Conservation (phyloP, 2,888 invertebrate species). For the Vesta saturnalis region DNA sequence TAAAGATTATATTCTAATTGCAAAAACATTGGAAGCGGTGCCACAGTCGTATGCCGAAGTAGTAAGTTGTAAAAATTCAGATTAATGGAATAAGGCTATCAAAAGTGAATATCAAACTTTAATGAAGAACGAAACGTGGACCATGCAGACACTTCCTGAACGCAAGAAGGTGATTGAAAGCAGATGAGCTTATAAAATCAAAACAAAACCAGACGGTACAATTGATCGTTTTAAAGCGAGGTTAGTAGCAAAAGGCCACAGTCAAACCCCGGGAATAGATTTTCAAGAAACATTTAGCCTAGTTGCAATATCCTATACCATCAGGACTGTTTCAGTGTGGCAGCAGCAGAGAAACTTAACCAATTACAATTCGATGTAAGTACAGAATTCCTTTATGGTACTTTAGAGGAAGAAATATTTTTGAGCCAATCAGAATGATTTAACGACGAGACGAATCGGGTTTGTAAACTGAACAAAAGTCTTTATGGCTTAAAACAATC, state of each 20-base stretch:
- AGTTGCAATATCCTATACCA: slow-evolving; percentile 45
- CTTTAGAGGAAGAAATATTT: slow-evolving; percentile 36
- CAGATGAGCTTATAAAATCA: too few relatives aligned
- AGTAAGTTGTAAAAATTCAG: slow-evolving; percentile 6
- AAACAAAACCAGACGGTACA: too few relatives aligned
- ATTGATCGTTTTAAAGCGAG: too few relatives aligned
- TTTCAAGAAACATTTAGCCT: slow-evolving; percentile 50
- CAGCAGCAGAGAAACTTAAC: slow-evolving; percentile 44
- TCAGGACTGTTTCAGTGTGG: slow-evolving; percentile 45
- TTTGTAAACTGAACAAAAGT: slow-evolving; percentile 9
- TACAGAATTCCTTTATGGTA: slow-evolving; percentile 45
- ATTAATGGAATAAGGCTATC: slow-evolving; percentile 36
- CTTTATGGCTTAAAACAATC: background rate
- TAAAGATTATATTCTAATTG: background rate
- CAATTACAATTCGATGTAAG: slow-evolving; percentile 49
- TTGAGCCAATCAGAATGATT: slow-evolving; percentile 41
- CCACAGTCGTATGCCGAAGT: slow-evolving; percentile 17
- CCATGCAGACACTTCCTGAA: slow-evolving; percentile 41
- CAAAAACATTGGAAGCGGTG: background rate
- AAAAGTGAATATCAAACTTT: slow-evolving; percentile 48
- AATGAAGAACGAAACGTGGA: slow-evolving; percentile 50
- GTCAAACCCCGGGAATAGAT: slow-evolving; percentile 44
- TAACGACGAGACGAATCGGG: slow-evolving; percentile 12
- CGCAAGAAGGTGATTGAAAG: slow-evolving; percentile 46
- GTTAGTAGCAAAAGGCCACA: slow-evolving; percentile 49